phyloP scores from a whole-genome alignment of 2,888 invertebrate genomes.

The Erannis defoliaria region DNA sequence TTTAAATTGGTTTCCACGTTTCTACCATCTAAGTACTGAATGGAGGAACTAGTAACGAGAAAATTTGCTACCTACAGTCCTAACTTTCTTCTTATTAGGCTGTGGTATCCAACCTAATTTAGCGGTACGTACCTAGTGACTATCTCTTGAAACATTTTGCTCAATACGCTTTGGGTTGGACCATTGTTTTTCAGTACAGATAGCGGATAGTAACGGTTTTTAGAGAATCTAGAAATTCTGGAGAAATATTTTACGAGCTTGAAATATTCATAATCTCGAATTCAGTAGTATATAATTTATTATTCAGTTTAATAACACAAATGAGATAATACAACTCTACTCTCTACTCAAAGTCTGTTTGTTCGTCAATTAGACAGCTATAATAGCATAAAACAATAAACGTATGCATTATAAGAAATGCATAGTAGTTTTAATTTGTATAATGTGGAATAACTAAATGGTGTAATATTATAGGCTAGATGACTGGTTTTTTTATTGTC shows the following conservation, averaged over 20 bases:
- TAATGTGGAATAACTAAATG: too few relatives aligned
- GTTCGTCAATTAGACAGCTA: too few relatives aligned
- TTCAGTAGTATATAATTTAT: too few relatives aligned
- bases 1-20: slow-evolving; percentile 83
- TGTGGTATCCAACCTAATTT: slow-evolving; percentile 37
- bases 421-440: too few relatives aligned
- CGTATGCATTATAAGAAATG: too few relatives aligned
- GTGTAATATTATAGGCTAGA: too few relatives aligned
- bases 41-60: slow-evolving; percentile 74
- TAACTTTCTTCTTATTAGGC: slow-evolving; percentile 57
- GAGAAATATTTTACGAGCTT: not conserved
- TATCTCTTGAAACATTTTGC: slow-evolving; percentile 7
- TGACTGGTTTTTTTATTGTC: too few relatives aligned
- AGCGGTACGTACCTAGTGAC: slow-evolving; percentile 11
- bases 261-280: too few relatives aligned
- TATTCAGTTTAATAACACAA: too few relatives aligned
- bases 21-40: slow-evolving; percentile 66
- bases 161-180: not conserved
- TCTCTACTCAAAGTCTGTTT: too few relatives aligned
- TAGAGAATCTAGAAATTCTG: not conserved
- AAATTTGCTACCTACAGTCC: slow-evolving; percentile 54
- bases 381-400: too few relatives aligned
- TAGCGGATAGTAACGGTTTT: not conserved
- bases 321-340: too few relatives aligned
- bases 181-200: slow-evolving; percentile 1